phyloP scores from a whole-genome alignment of 1,140 invertebrate genomes.

The Solenopsis fugax region DNA sequence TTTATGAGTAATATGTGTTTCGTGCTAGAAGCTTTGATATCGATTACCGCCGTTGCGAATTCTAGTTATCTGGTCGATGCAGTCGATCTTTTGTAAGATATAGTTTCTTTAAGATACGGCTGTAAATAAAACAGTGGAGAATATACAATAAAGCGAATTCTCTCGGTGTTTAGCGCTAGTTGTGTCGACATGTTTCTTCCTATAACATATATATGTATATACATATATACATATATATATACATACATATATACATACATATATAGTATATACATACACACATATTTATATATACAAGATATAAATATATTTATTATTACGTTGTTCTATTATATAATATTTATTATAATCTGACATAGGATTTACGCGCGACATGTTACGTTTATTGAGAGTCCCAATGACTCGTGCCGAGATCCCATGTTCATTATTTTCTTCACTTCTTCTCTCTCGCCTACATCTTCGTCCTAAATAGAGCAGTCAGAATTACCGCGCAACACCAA shows the following conservation, averaged over 20 bases:
- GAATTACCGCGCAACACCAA: too few species aligned
- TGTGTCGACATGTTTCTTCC: slow-evolving; percentile 85
- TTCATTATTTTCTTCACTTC: not conserved
- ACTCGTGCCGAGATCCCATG: slow-evolving; percentile 68
- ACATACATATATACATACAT: slow-evolving; percentile 74
- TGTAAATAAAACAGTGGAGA: slow-evolving; percentile 77
- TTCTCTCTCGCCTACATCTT: slow-evolving; percentile 1
- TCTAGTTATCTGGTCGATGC: slow-evolving; percentile 57
- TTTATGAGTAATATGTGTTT: slow-evolving; percentile 70
- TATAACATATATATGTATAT: slow-evolving; percentile 82
- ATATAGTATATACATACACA: slow-evolving; percentile 77
- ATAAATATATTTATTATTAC: slow-evolving; percentile 86
- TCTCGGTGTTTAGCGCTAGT: slow-evolving; percentile 85
- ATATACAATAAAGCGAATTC: slow-evolving; percentile 72
- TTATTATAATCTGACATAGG: slow-evolving; percentile 83
- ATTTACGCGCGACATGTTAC: slow-evolving; percentile 75
- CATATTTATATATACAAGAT: slow-evolving; percentile 81
- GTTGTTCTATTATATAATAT: slow-evolving; percentile 87
- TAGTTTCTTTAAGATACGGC: slow-evolving; percentile 73
- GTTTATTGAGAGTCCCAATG: slow-evolving; percentile 70
- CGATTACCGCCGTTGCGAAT: slow-evolving; percentile 61
- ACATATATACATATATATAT: slow-evolving; percentile 2
- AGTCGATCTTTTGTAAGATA: slow-evolving; percentile 76
- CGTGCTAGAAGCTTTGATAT: slow-evolving; percentile 67
- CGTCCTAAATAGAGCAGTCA: not conserved